Evolutionary conservation across 2,797 vertebrate species (phyloP).

Genomic region (Cyprinella venusta): DNA sequence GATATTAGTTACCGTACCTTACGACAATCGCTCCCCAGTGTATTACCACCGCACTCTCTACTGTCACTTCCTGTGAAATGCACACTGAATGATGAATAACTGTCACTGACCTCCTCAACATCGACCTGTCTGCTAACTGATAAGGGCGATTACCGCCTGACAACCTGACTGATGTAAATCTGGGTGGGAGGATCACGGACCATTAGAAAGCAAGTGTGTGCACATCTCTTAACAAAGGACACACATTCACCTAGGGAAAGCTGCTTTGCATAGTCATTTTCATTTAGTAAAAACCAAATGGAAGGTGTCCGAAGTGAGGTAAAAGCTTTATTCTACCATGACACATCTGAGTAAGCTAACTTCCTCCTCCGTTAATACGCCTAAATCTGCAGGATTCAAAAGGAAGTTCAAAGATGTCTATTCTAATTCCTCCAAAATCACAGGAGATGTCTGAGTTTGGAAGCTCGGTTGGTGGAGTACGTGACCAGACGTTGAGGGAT

Average conservation of each 20-base stretch:
- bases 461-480: slow-evolving; percentile 49
- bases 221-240: slow-evolving; percentile 33
- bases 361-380: slow-evolving; percentile 47
- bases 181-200: slow-evolving; percentile 13
- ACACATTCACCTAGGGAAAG: slow-evolving; percentile 19
- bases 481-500: slow-evolving; percentile 67
- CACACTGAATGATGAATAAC: slow-evolving; percentile 37
- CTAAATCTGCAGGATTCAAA: slow-evolving; percentile 63
- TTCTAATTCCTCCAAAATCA: slow-evolving; percentile 65
- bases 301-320: background rate
- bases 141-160: slow-evolving; percentile 38
- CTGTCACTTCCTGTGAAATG: slow-evolving; percentile 38
- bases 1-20: background rate
- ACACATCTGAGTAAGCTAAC: slow-evolving; percentile 16
- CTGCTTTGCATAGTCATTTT: slow-evolving; percentile 1
- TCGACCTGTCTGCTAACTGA: slow-evolving; percentile 43
- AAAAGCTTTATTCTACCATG: slow-evolving; percentile 50
- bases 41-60: background rate
- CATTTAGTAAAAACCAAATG: slow-evolving; percentile 12
- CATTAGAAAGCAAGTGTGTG: background rate
- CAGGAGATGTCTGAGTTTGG: slow-evolving; percentile 61
- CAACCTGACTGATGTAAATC: slow-evolving; percentile 53
- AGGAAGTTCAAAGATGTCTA: slow-evolving; percentile 60
- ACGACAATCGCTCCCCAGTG: background rate
- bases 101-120: slow-evolving; percentile 44